Percentiles rank a stretch among this genome's conserved stretches.
Conservation (phyloP, 2,113 vertebrate species). For the Engystomops pustulosus region DNA sequence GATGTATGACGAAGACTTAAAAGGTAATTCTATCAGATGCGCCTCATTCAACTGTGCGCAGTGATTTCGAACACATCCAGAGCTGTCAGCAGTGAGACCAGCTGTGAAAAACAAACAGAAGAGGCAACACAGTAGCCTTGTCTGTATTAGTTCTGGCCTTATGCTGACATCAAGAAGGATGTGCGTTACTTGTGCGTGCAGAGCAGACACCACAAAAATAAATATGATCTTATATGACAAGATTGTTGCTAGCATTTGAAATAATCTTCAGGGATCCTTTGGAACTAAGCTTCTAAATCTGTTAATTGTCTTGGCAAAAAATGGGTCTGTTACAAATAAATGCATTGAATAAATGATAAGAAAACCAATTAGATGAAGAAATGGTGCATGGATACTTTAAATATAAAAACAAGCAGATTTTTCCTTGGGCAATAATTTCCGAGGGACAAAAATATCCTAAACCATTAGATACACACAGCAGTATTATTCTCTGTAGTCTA, state of each 20-base stretch:
- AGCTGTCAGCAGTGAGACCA: background rate
- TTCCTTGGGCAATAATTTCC: background rate
- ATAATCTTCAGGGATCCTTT: background rate
- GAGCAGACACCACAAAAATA: background rate
- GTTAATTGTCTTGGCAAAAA: background rate
- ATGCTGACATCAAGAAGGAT: background rate
- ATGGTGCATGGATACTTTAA: background rate
- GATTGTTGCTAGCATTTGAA: background rate
- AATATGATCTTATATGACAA: background rate
- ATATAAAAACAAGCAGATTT: background rate
- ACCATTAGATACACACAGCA: background rate
- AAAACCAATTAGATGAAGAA: background rate
- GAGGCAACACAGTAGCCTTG: background rate
- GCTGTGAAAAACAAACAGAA: background rate
- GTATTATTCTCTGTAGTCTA: background rate
- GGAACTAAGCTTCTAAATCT: background rate
- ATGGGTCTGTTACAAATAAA: background rate
- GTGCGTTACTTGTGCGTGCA: background rate
- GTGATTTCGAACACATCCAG: background rate
- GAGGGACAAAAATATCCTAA: background rate
- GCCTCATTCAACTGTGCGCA: background rate
- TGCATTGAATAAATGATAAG: background rate
- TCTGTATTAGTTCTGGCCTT: background rate
- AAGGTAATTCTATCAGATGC: background rate
- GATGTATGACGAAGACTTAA: background rate